Conservation (phyloP, 2,113 vertebrate species). For the Xiphophorus maculatus region DNA sequence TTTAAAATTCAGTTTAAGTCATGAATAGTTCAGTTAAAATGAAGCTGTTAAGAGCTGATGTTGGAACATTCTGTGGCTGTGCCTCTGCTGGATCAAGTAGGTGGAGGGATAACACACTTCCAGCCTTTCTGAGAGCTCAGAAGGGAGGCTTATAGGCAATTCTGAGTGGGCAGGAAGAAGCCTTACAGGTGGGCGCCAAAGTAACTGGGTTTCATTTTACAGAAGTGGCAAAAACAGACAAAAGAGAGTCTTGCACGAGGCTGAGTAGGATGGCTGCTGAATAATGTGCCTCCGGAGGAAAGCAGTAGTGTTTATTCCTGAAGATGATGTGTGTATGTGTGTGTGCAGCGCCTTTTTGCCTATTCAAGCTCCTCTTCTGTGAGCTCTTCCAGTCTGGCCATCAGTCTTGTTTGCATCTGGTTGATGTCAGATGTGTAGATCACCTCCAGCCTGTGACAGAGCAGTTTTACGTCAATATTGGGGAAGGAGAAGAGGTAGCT, state of each 20-base stretch:
- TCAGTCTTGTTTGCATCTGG: constrained; percentile 37
- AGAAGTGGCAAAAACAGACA: constrained; percentile 18
- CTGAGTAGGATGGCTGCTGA: constrained; percentile 18
- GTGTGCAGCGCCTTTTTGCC: neutral
- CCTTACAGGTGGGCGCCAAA: constrained; percentile 44
- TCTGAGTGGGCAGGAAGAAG: constrained; percentile 47
- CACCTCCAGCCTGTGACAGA: constrained; percentile 38
- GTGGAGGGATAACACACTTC: constrained; percentile 40
- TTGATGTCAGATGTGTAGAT: constrained; percentile 24
- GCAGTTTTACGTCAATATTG: neutral
- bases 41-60: neutral
- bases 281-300: constrained; percentile 6
- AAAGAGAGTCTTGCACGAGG: neutral
- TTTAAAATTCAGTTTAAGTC: neutral
- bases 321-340: constrained; percentile 4
- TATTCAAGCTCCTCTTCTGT: constrained; percentile 18
- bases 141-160: constrained; percentile 35
- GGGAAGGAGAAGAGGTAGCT: neutral
- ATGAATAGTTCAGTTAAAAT: neutral
- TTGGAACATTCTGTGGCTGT: constrained; percentile 20
- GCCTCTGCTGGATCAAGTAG: constrained; percentile 26
- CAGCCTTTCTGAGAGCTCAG: constrained; percentile 37
- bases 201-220: constrained; percentile 41
- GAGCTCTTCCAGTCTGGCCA: constrained; percentile 31
- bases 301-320: constrained; percentile 10